These are phyloP conservation scores for Bettongia penicillata DNA, from an alignment of 2,113 vertebrate species.

Conservation along the genomic window DNA sequence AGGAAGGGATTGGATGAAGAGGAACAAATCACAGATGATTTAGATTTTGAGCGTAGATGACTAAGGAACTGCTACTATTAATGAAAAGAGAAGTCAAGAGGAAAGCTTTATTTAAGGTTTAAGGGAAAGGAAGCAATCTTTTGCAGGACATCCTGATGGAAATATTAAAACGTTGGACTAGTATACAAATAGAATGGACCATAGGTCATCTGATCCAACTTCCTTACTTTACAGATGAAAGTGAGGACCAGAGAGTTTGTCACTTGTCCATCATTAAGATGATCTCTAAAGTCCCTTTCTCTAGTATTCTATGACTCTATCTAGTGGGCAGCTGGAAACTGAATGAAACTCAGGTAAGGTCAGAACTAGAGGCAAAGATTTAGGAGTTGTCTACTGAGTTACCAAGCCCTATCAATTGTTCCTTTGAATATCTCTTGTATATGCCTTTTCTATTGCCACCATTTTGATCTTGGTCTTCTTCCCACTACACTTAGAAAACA, in stretches of 20 bases:
- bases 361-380: not conserved
- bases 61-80: not conserved
- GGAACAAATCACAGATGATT: not conserved
- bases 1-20: not conserved
- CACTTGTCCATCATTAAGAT: not conserved
- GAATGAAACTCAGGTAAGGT: not conserved
- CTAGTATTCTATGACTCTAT: not conserved
- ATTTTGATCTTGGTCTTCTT: not conserved
- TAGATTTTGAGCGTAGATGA: not conserved
- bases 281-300: not conserved
- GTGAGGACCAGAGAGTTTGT: not conserved
- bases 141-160: not conserved
- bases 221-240: not conserved
- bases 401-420: not conserved
- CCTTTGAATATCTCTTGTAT: not conserved
- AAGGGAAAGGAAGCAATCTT: not conserved
- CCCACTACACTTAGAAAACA: not conserved
- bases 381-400: not conserved
- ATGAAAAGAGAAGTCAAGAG: not conserved
- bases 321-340: not conserved
- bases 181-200: not conserved
- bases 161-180: not conserved
- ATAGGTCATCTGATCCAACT: not conserved
- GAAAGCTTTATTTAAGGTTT: not conserved
- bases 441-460: not conserved